Percentiles rank a stretch among this genome's conserved stretches.
Evolutionary conservation across 2,113 vertebrate genomes (phyloP).

Genomic region (Podarcis raffonei): DNA sequence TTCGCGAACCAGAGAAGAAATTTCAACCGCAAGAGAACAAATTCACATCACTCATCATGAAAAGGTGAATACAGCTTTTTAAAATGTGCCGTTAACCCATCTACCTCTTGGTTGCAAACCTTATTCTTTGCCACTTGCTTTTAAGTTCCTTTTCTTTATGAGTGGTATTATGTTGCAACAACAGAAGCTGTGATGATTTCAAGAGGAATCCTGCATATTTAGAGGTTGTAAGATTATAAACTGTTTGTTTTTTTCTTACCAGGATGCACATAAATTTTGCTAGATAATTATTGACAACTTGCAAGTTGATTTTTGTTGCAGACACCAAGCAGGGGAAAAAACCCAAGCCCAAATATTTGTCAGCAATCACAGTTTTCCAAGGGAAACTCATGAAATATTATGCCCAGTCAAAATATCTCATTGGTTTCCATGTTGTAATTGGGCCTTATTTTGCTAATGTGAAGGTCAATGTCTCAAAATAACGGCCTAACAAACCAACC

Average conservation of each 20-base stretch:
- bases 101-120: conserved; percentile 2
- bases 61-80: conserved; percentile 68
- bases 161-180: not conserved
- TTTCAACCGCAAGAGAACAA: conserved; percentile 71
- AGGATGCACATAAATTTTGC: conserved; percentile 13
- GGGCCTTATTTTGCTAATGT: not conserved
- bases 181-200: not conserved
- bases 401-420: not conserved
- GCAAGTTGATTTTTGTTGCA: conserved; percentile 29
- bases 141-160: not conserved
- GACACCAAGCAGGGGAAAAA: not conserved
- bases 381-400: not conserved
- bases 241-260: not conserved
- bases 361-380: not conserved
- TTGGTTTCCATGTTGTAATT: conserved; percentile 21
- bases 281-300: conserved; percentile 13
- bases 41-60: conserved; percentile 71
- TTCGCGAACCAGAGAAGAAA: conserved; percentile 75
- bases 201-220: not conserved
- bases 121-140: conserved; percentile 30
- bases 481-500: not conserved
- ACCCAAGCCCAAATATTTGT: not conserved
- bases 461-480: not conserved
- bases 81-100: conserved; percentile 20
- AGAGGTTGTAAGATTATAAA: not conserved